Conservation (phyloP, 2,113 vertebrate genomes). For the Epinephelus cyanopodus region DNA sequence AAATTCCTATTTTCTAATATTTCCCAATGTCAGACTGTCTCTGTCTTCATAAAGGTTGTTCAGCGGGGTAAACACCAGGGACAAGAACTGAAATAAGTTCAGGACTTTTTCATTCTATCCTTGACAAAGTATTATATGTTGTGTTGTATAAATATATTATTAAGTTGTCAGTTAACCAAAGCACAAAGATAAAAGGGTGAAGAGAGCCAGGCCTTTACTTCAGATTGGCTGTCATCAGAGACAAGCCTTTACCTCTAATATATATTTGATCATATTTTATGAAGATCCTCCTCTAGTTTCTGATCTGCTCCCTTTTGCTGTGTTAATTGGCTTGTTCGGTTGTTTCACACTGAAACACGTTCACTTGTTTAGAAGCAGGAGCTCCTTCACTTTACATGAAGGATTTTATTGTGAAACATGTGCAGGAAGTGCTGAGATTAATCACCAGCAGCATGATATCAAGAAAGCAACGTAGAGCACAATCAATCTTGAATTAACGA, state of each 20-base stretch:
- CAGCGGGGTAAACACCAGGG: neutral
- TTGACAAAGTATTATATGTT: neutral
- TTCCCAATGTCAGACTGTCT: neutral
- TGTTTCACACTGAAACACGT: constrained; percentile 12
- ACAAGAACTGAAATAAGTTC: neutral
- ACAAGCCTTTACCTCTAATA: neutral
- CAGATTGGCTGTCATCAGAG: neutral
- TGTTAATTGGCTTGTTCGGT: neutral
- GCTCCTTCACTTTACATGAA: neutral
- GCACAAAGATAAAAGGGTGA: neutral
- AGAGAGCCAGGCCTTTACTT: neutral
- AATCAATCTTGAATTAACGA: neutral
- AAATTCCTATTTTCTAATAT: neutral
- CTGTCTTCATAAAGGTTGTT: constrained; percentile 12
- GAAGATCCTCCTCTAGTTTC: neutral
- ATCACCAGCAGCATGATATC: neutral
- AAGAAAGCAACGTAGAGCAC: neutral
- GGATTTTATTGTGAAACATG: constrained; percentile 19
- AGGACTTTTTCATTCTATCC: neutral
- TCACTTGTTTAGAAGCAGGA: neutral
- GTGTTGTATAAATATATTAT: constrained; percentile 5
- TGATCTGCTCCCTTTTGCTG: neutral
- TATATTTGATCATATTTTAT: neutral
- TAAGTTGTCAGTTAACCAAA: constrained; percentile 7
- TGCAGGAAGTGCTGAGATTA: neutral